Percentiles rank a stretch among this genome's conserved stretches.
Conservation (phyloP, 1,140 invertebrate species). For the Aphis craccivora region DNA sequence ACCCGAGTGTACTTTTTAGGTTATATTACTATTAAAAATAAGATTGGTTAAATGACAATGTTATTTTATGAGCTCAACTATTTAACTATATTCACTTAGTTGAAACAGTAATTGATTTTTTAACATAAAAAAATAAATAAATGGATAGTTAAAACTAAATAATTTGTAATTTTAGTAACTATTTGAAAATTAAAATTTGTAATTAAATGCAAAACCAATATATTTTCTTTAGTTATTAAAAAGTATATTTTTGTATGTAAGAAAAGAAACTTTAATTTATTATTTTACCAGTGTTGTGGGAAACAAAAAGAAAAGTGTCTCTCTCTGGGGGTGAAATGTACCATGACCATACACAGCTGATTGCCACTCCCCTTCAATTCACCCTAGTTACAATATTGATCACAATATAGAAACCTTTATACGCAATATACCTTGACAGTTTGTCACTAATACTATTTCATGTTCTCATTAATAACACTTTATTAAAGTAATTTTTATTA, state of each 20-base stretch:
- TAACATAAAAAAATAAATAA: neutral
- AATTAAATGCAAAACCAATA: neutral
- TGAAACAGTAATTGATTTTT: neutral
- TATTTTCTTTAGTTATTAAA: neutral
- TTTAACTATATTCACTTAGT: neutral
- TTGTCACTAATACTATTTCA: neutral
- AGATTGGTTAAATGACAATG: neutral
- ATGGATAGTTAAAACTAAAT: neutral
- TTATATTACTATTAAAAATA: neutral
- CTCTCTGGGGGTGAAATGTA: constrained; percentile 38
- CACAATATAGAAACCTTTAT: constrained; percentile 37
- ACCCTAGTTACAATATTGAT: constrained; percentile 61
- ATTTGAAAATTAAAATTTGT: neutral
- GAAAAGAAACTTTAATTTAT: neutral
- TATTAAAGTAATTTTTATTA: neutral
- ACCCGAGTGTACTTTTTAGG: neutral
- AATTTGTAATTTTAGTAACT: neutral
- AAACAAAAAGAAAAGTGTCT: constrained; percentile 32
- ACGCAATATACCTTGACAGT: constrained; percentile 29
- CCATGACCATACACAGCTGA: constrained; percentile 5
- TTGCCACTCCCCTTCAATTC: constrained; percentile 55
- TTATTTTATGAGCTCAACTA: neutral
- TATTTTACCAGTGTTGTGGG: neutral
- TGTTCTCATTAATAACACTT: neutral
- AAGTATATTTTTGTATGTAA: neutral